Evolutionary conservation across 1,140 invertebrate species (phyloP).

Genomic region (Papilio polytes): DNA sequence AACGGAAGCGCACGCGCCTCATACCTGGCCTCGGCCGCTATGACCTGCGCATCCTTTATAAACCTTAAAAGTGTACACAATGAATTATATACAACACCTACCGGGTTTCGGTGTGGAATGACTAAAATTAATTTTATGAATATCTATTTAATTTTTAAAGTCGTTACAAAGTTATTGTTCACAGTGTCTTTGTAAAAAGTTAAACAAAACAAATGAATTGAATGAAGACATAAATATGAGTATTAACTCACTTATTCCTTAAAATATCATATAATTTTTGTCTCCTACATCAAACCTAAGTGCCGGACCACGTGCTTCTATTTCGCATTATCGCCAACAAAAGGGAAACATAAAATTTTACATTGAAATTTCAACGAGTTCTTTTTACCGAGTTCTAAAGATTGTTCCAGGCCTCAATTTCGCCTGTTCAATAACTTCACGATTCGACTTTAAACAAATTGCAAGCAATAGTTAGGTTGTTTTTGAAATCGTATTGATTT

Average conservation of each 20-base stretch:
- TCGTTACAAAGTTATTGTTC: not conserved
- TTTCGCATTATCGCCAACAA: not conserved
- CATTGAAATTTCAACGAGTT: conserved; percentile 1
- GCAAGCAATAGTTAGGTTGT: not conserved
- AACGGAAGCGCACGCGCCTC: conserved; percentile 72
- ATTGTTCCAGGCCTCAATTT: conserved; percentile 2
- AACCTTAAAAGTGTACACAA: conserved; percentile 71
- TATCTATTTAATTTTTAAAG: not conserved
- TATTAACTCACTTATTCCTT: not conserved
- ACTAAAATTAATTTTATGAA: conserved; percentile 35
- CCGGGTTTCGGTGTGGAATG: conserved; percentile 42
- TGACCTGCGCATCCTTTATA: conserved; percentile 70
- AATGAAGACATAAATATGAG: not conserved
- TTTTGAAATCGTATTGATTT: conserved; percentile 14
- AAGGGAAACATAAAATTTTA: not conserved
- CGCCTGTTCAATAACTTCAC: not conserved
- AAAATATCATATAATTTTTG: not conserved
- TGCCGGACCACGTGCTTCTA: not conserved
- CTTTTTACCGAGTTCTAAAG: not conserved
- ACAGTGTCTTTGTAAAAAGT: not conserved
- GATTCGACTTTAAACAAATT: not conserved
- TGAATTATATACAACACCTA: conserved; percentile 42
- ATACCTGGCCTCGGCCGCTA: conserved; percentile 62
- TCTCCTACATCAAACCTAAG: not conserved
- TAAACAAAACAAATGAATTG: not conserved